Evolutionary conservation across 2,888 invertebrate genomes (phyloP).

Genomic region (Anorthoa munda): DNA sequence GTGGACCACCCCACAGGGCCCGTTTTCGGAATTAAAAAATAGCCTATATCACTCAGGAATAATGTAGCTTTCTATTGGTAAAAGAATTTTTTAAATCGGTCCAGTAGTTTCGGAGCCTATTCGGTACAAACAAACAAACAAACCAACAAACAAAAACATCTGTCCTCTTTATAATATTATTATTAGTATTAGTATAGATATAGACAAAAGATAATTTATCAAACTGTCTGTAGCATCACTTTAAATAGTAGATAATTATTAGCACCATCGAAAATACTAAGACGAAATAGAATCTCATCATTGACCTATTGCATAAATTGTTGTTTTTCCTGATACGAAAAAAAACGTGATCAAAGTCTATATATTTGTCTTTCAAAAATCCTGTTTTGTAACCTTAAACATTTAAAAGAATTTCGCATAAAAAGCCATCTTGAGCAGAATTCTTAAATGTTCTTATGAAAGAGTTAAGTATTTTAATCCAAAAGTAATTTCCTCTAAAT

Average conservation of each 20-base stretch:
- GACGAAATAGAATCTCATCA: not conserved
- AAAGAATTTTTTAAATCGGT: too few species aligned
- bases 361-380: conserved; percentile 11
- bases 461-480: conserved; percentile 44
- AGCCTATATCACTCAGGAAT: too few species aligned
- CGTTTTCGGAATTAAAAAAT: too few species aligned
- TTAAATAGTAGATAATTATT: not conserved
- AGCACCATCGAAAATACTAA: not conserved
- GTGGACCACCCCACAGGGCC: too few species aligned
- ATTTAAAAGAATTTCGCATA: conserved; percentile 16
- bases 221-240: not conserved
- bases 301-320: conserved; percentile 9
- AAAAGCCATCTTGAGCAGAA: conserved; percentile 9
- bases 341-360: not conserved
- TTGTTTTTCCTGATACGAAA: not conserved
- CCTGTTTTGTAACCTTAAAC: conserved; percentile 18
- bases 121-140: too few species aligned
- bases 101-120: too few species aligned
- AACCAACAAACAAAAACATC: too few species aligned
- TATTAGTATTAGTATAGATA: too few species aligned
- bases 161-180: too few species aligned
- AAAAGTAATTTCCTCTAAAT: conserved; percentile 54
- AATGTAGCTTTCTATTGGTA: too few species aligned
- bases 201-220: too few species aligned
- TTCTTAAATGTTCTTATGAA: conserved; percentile 21